Conservation (phyloP, 1,140 invertebrate genomes). For the Oncopodura yosiiana region DNA sequence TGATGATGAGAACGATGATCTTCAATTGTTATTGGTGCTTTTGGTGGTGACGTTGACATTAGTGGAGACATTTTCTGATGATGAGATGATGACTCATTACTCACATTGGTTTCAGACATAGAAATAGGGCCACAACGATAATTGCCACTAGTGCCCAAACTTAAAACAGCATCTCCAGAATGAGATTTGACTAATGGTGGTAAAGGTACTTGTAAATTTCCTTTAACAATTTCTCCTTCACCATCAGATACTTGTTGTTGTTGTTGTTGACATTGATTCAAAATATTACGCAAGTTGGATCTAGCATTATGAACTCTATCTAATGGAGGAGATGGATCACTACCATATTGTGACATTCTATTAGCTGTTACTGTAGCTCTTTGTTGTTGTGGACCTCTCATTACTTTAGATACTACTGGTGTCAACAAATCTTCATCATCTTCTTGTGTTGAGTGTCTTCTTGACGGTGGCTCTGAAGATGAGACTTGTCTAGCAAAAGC, state of each 20-base stretch:
- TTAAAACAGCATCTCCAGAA: conserved; percentile 25
- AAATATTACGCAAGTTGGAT: conserved; percentile 18
- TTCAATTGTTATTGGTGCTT: background rate
- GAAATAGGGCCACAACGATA: no score
- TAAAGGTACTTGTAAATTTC: conserved; percentile 5
- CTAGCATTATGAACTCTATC: conserved; percentile 17
- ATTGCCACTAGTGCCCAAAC: background rate
- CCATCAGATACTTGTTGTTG: background rate
- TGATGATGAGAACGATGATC: no score
- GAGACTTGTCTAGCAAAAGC: conserved; percentile 23
- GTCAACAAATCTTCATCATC: conserved; percentile 7
- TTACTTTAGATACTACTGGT: conserved; percentile 32
- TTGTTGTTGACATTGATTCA: conserved; percentile 17
- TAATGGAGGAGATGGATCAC: background rate
- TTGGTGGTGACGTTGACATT: background rate
- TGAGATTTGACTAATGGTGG: conserved; percentile 22
- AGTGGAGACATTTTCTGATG: no score
- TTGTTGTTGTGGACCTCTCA: conserved; percentile 32
- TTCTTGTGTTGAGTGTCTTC: background rate
- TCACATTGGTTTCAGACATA: no score
- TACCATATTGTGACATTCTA: conserved; percentile 11
- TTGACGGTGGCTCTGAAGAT: conserved; percentile 4
- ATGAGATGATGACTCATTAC: background rate
- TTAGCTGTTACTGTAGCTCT: conserved; percentile 22
- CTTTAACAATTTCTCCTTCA: background rate